phyloP scores from a whole-genome alignment of 2,113 vertebrate species.

The Erpornis zantholeuca region DNA sequence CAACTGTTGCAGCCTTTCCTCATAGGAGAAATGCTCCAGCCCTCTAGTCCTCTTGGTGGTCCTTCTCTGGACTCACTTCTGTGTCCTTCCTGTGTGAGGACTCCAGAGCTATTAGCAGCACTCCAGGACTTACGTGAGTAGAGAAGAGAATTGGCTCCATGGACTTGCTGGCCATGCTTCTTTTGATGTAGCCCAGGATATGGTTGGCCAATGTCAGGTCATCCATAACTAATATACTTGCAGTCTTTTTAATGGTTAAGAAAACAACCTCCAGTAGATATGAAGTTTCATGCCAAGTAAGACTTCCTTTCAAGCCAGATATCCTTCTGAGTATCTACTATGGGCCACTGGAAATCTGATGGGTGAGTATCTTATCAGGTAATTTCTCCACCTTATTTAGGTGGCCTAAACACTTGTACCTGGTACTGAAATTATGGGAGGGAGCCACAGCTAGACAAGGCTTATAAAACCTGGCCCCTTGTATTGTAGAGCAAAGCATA shows the following conservation, averaged over 20 bases:
- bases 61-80: neutral
- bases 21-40: neutral
- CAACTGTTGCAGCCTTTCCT: neutral
- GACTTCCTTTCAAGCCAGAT: neutral
- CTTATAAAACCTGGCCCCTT: neutral
- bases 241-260: neutral
- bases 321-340: neutral
- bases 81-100: neutral
- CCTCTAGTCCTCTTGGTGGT: neutral
- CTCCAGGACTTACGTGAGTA: neutral
- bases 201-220: neutral
- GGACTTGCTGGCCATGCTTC: neutral
- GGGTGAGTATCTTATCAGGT: neutral
- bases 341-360: neutral
- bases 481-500: neutral
- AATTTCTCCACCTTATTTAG: neutral
- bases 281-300: neutral
- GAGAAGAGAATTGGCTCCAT: neutral
- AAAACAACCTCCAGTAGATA: neutral
- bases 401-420: neutral
- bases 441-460: neutral
- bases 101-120: neutral
- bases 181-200: neutral
- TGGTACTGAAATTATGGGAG: neutral
- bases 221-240: neutral